Percentiles rank a stretch among this genome's conserved stretches.
Conservation (phyloP, 2,113 vertebrate genomes). For the Athene cunicularia region DNA sequence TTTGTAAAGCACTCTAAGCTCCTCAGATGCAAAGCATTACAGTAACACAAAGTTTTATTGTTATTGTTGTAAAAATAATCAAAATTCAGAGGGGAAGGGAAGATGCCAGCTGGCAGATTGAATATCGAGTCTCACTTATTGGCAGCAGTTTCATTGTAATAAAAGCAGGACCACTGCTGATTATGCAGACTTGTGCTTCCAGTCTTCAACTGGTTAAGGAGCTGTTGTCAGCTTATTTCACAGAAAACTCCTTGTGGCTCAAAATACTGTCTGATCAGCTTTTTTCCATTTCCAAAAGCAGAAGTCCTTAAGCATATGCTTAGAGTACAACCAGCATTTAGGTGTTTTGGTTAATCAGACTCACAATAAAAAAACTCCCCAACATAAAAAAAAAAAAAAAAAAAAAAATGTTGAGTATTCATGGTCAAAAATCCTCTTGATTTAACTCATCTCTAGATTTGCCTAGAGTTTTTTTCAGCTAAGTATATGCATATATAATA, state of each 20-base stretch:
- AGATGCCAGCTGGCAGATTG: constrained; percentile 41
- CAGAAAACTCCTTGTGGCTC: constrained; percentile 28
- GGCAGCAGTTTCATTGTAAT: background rate
- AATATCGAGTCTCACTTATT: constrained; percentile 19
- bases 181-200: constrained; percentile 11
- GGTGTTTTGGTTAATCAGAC: background rate
- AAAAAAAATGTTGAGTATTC: background rate
- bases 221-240: constrained; percentile 53
- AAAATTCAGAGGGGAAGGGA: constrained; percentile 21
- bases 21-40: background rate
- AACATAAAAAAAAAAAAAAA: background rate
- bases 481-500: background rate
- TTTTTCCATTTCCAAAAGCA: constrained; percentile 24
- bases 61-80: constrained; percentile 37
- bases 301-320: background rate
- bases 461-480: background rate
- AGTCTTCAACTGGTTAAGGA: constrained; percentile 59
- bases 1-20: background rate
- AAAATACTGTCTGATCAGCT: constrained; percentile 44
- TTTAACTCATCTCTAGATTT: background rate
- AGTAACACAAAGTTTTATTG: constrained; percentile 9
- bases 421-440: background rate
- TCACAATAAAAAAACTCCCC: background rate
- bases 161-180: constrained; percentile 3
- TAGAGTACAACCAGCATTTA: background rate